phyloP scores from a whole-genome alignment of 2,797 vertebrate genomes.

The Pangasius djambal region DNA sequence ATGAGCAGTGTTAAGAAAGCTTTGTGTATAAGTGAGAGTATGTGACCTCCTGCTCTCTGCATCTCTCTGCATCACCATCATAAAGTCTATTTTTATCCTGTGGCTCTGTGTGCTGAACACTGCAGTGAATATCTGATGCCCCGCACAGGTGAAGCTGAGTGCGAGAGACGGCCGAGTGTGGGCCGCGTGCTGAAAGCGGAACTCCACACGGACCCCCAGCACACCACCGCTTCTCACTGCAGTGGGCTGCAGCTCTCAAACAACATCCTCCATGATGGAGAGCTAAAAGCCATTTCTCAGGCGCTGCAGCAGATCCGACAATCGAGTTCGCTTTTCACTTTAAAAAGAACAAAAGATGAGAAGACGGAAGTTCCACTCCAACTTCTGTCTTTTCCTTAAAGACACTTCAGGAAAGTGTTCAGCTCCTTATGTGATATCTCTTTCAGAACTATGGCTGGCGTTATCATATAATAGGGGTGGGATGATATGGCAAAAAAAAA shows the following conservation, averaged over 20 bases:
- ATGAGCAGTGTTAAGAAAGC: background rate
- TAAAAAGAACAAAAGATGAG: background rate
- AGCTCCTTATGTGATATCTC: background rate
- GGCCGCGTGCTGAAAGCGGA: conserved; percentile 52
- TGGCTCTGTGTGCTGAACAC: conserved; percentile 68
- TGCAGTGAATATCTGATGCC: conserved; percentile 66
- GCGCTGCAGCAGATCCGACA: conserved; percentile 12
- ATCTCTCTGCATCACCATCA: conserved; percentile 57
- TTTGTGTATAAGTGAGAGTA: conserved; percentile 4
- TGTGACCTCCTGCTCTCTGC: conserved; percentile 51
- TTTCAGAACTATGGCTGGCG: background rate
- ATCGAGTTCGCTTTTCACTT: background rate
- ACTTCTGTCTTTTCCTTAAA: background rate
- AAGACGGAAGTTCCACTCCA: background rate
- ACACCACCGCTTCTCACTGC: background rate
- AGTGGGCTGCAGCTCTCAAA: conserved; percentile 37
- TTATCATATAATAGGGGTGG: background rate
- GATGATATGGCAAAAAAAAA: background rate
- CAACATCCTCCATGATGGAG: conserved; percentile 17
- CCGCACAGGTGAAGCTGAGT: conserved; percentile 50
- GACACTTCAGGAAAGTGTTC: background rate
- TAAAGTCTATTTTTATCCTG: conserved; percentile 65
- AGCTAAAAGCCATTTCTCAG: conserved; percentile 25
- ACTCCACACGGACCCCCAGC: conserved; percentile 39
- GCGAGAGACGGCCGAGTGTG: conserved; percentile 50